Evolutionary conservation across 2,888 invertebrate species (phyloP).

Genomic region (Erebia ligea): DNA sequence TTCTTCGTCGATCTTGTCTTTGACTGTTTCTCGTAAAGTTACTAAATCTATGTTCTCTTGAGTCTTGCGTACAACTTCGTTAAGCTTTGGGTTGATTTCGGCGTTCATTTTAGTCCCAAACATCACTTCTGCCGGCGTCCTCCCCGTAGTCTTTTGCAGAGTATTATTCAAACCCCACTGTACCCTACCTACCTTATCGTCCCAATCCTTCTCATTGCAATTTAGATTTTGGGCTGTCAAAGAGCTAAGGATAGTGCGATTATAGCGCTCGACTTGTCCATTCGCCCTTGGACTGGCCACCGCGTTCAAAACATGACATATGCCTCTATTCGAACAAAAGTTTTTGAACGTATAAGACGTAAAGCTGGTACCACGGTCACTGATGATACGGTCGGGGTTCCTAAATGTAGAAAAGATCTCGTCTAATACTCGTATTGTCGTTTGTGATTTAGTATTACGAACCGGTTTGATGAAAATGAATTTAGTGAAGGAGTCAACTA

Average conservation of each 20-base stretch:
- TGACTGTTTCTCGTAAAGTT: not conserved
- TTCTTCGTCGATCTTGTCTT: not conserved
- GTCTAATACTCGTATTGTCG: conserved; percentile 19
- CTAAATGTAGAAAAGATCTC: conserved; percentile 34
- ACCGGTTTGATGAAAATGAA: conserved; percentile 30
- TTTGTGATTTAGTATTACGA: conserved; percentile 33
- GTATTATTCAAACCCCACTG: conserved; percentile 50
- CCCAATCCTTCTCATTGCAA: conserved; percentile 52
- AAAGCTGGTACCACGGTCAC: conserved; percentile 38
- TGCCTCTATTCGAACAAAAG: conserved; percentile 19
- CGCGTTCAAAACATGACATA: conserved; percentile 40
- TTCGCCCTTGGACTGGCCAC: conserved; percentile 40
- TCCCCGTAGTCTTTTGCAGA: conserved; percentile 43
- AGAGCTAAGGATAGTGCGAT: conserved; percentile 34
- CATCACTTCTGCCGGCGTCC: conserved; percentile 40
- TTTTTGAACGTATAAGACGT: conserved; percentile 28
- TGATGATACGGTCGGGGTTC: conserved; percentile 31
- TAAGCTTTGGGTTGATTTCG: conserved; percentile 23
- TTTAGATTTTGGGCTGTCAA: conserved; percentile 44
- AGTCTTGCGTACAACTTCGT: not conserved
- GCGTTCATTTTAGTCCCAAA: conserved; percentile 37
- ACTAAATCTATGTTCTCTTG: not conserved
- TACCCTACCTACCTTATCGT: conserved; percentile 47
- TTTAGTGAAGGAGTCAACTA: conserved; percentile 36
- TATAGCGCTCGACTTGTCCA: conserved; percentile 31